Percentiles rank a stretch among this genome's conserved stretches.
Evolutionary conservation across 2,888 invertebrate genomes (phyloP).

Genomic region (Caenorhabditis macrosperma): DNA sequence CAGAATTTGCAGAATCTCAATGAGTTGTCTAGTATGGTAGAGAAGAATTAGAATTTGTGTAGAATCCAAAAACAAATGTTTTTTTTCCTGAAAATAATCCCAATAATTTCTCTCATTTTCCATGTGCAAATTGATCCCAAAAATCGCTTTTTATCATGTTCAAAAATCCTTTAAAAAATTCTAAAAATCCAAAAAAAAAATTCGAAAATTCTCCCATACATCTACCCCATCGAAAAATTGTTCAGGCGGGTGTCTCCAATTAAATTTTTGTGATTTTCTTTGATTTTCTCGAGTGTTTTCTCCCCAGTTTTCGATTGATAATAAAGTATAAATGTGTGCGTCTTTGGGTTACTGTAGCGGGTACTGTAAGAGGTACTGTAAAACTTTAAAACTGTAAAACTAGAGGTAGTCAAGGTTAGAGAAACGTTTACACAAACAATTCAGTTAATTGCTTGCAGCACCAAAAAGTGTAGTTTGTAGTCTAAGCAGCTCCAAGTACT

Average conservation of each 20-base stretch:
- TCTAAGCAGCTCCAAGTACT: too few relatives aligned
- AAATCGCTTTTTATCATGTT: too few relatives aligned
- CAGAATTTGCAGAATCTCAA: constrained; percentile 31
- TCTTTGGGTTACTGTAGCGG: not conserved
- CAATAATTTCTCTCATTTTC: not conserved
- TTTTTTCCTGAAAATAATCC: not conserved
- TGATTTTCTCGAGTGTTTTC: not conserved
- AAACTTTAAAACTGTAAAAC: too few relatives aligned
- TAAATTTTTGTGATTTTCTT: not conserved
- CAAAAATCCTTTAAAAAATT: too few relatives aligned
- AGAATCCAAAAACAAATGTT: too few relatives aligned
- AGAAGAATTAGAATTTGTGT: not conserved
- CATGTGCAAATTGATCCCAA: not conserved
- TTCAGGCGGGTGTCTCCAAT: not conserved
- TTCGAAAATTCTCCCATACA: not conserved
- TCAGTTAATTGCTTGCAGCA: too few relatives aligned
- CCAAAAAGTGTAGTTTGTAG: too few relatives aligned
- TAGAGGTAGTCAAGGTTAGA: too few relatives aligned
- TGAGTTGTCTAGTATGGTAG: constrained; percentile 12
- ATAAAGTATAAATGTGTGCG: too few relatives aligned
- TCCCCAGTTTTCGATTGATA: not conserved
- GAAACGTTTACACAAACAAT: too few relatives aligned
- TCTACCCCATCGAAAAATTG: constrained; percentile 1
- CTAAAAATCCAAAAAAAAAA: too few relatives aligned
- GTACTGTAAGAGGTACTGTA: too few relatives aligned